Percentiles rank a stretch among this genome's conserved stretches.
Evolutionary conservation across 2,113 vertebrate genomes (phyloP).

Genomic region (Bagarius yarrelli): DNA sequence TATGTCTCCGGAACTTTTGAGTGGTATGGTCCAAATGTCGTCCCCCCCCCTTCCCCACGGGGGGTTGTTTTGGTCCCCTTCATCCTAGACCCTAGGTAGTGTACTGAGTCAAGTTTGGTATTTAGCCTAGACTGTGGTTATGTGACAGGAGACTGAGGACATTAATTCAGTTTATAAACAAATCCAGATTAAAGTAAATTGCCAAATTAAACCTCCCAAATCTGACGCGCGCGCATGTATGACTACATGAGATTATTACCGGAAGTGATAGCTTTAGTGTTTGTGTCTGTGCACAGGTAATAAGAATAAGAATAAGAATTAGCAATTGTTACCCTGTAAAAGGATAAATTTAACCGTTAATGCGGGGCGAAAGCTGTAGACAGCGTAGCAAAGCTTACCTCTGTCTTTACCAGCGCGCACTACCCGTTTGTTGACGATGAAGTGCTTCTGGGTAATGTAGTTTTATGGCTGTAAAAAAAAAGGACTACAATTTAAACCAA

Average conservation of each 20-base stretch:
- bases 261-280: neutral
- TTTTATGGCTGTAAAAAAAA: neutral
- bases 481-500: conserved; percentile 7
- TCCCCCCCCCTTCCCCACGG: too few species aligned
- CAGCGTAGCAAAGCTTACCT: conserved; percentile 47
- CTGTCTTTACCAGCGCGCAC: neutral
- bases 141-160: neutral
- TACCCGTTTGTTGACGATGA: conserved; percentile 17
- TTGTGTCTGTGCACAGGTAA: neutral
- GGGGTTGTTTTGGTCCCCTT: too few species aligned
- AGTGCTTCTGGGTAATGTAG: conserved; percentile 47
- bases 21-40: too few species aligned
- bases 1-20: too few species aligned
- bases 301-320: neutral
- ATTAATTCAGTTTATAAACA: neutral
- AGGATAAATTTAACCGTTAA: neutral
- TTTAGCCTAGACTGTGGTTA: neutral
- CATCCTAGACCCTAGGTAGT: neutral
- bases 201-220: neutral
- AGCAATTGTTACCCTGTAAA: too few species aligned
- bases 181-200: neutral
- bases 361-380: neutral
- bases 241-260: neutral
- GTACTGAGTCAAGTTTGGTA: neutral
- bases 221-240: neutral